phyloP scores from a whole-genome alignment of 2,888 invertebrate species.

The Lamproptera curius region DNA sequence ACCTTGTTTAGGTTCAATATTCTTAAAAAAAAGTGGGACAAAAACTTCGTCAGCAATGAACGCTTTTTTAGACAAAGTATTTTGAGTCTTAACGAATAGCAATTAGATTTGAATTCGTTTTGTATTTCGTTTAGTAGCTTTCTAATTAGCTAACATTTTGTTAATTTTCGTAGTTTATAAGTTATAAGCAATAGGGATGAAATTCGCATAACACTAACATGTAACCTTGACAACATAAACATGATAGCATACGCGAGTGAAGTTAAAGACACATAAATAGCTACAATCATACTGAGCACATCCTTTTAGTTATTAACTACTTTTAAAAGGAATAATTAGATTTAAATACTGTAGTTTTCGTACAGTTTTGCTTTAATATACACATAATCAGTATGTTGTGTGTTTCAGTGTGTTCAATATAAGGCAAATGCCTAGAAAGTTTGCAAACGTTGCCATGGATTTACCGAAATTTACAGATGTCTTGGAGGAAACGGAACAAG shows the following conservation, averaged over 20 bases:
- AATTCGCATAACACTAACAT: not conserved
- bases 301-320: no score
- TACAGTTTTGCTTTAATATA: no score
- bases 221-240: not conserved
- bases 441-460: slow-evolving; percentile 32
- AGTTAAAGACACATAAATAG: not conserved
- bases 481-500: slow-evolving; percentile 54
- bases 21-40: no score
- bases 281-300: not conserved
- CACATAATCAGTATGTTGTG: not conserved
- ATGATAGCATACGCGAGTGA: not conserved
- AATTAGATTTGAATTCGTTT: not conserved
- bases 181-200: not conserved
- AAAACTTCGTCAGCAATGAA: no score
- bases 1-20: no score
- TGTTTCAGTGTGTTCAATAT: not conserved
- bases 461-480: slow-evolving; percentile 45
- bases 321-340: no score
- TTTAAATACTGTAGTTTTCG: no score
- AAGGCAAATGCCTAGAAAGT: slow-evolving; percentile 17
- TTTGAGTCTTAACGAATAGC: not conserved
- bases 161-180: not conserved
- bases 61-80: no score
- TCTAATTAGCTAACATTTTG: not conserved
- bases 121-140: not conserved